These are phyloP conservation scores for Gila orcuttii DNA, from an alignment of 2,113 vertebrate species.

Conservation along the genomic window DNA sequence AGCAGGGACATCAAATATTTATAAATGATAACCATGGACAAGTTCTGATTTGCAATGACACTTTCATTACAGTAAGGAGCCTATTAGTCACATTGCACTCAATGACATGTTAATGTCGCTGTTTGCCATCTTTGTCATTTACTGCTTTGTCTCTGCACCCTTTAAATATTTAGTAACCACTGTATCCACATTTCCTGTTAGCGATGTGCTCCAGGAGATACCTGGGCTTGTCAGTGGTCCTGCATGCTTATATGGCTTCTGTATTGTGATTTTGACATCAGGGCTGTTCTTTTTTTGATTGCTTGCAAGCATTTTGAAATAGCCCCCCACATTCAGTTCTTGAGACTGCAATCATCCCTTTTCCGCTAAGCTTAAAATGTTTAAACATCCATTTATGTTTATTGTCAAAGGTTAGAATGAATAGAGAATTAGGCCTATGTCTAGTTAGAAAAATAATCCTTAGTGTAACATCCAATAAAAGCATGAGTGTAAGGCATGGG, in stretches of 20 bases:
- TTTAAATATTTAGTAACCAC: constrained; percentile 85
- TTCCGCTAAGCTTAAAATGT: background rate
- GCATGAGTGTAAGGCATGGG: background rate
- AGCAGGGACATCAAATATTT: constrained; percentile 81
- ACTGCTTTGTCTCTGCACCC: constrained; percentile 81
- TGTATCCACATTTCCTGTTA: constrained; percentile 83
- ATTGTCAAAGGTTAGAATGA: no score
- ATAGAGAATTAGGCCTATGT: background rate
- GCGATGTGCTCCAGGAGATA: constrained; percentile 66
- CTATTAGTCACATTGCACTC: constrained; percentile 77
- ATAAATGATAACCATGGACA: constrained; percentile 84
- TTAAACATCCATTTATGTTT: background rate
- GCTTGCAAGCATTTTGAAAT: background rate
- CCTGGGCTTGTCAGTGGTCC: constrained; percentile 44
- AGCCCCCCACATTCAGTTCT: background rate
- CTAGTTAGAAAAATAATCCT: background rate
- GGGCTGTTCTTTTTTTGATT: background rate
- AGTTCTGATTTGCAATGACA: constrained; percentile 85
- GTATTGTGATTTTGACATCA: constrained; percentile 8
- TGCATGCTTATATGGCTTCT: constrained; percentile 42
- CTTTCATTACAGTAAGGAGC: constrained; percentile 81
- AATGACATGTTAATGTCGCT: constrained; percentile 83
- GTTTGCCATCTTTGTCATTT: constrained; percentile 83
- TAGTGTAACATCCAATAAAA: background rate
- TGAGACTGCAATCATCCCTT: background rate